phyloP scores from a whole-genome alignment of 2,113 vertebrate genomes.

The Thunnus maccoyii region DNA sequence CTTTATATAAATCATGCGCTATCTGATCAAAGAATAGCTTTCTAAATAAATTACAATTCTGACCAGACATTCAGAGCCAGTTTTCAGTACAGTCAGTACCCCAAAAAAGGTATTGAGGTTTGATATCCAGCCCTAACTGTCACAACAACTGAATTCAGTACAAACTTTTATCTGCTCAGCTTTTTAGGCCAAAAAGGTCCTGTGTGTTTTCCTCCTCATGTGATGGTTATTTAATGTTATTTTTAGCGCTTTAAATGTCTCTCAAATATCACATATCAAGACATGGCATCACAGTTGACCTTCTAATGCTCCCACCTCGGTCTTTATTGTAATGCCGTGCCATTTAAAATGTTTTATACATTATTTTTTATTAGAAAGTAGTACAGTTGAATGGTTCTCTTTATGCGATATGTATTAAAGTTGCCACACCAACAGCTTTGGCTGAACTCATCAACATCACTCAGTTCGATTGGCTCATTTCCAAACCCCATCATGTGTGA shows the following conservation, averaged over 20 bases:
- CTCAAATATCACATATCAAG: conserved; percentile 77
- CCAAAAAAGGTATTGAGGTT: neutral
- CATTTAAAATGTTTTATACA: conserved; percentile 71
- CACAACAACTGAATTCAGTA: conserved; percentile 17
- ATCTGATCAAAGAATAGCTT: neutral
- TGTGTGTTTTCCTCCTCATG: conserved; percentile 34
- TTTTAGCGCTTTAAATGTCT: conserved; percentile 72
- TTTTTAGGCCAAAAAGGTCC: conserved; percentile 41
- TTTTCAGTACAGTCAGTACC: neutral
- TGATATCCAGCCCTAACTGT: neutral
- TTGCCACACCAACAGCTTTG: conserved; percentile 60
- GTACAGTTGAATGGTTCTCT: conserved; percentile 60
- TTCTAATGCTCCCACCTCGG: conserved; percentile 58
- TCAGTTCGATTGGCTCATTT: conserved; percentile 80
- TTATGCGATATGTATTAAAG: conserved; percentile 61
- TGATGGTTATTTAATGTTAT: conserved; percentile 53
- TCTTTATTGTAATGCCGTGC: conserved; percentile 55
- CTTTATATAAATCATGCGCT: neutral
- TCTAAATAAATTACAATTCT: neutral
- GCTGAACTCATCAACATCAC: conserved; percentile 67
- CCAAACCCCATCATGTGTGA: conserved; percentile 77
- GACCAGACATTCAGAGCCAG: conserved; percentile 1
- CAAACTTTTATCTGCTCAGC: conserved; percentile 9
- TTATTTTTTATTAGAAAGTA: conserved; percentile 57
- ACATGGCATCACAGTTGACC: conserved; percentile 75